phyloP scores from a whole-genome alignment of 2,113 vertebrate species.

The Murina feae region DNA sequence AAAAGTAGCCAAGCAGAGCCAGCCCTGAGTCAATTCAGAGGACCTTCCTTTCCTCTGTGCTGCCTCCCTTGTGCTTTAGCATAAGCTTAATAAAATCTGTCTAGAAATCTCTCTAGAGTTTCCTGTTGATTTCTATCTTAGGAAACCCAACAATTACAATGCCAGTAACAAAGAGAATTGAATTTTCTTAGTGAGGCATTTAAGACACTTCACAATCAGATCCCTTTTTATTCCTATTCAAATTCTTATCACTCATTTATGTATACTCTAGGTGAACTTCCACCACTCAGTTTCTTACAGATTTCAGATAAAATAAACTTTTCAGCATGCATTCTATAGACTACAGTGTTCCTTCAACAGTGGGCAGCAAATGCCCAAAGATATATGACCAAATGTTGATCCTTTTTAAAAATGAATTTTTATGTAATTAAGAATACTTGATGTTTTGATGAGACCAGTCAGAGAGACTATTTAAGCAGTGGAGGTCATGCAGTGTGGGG shows the following conservation, averaged over 20 bases:
- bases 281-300: background rate
- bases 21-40: background rate
- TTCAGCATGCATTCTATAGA: background rate
- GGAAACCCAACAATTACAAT: background rate
- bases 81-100: background rate
- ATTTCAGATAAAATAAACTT: background rate
- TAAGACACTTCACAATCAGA: background rate
- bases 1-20: background rate
- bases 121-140: background rate
- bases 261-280: background rate
- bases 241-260: background rate
- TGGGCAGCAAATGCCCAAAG: background rate
- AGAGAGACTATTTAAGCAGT: background rate
- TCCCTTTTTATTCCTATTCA: background rate
- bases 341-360: background rate
- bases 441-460: background rate
- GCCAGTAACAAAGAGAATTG: background rate
- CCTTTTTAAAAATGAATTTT: background rate
- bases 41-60: background rate
- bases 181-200: background rate
- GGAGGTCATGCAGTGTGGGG: fast-evolving
- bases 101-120: background rate
- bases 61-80: background rate
- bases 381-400: background rate
- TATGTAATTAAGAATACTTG: background rate